Percentiles rank a stretch among this genome's conserved stretches.
Evolutionary conservation across 2,797 vertebrate species (phyloP).

Genomic region (Otolemur crassicaudatus): DNA sequence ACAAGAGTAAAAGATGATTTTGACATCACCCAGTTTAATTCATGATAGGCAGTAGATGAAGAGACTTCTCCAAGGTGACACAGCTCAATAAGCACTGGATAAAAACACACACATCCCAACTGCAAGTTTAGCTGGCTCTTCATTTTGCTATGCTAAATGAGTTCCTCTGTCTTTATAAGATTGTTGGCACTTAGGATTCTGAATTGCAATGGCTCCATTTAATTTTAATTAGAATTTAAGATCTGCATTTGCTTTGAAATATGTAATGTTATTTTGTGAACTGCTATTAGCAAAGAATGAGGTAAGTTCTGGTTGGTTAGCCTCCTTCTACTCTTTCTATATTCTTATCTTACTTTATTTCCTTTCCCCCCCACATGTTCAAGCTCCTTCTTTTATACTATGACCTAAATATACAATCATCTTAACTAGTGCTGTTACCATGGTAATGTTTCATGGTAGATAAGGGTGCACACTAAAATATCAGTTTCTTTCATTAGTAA

Average conservation of each 20-base stretch:
- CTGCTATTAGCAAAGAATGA: not conserved
- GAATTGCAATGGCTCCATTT: not conserved
- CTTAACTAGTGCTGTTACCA: conserved; percentile 87
- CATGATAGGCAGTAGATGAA: not conserved
- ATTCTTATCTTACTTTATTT: conserved; percentile 60
- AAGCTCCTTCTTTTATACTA: conserved; percentile 83
- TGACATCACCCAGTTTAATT: not conserved
- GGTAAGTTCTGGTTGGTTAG: not conserved
- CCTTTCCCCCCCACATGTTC: conserved; percentile 37
- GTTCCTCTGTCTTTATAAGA: not conserved
- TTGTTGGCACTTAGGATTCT: not conserved
- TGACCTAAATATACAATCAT: conserved; percentile 87
- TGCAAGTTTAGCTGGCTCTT: not conserved
- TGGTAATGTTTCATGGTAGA: conserved; percentile 86
- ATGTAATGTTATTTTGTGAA: not conserved
- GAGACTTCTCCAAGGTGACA: not conserved
- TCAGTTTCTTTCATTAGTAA: conserved; percentile 70
- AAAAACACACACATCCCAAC: not conserved
- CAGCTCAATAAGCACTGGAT: not conserved
- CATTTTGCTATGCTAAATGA: not conserved
- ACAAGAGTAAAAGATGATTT: not conserved
- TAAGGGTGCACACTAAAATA: conserved; percentile 72
- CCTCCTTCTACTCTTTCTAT: conserved; percentile 2
- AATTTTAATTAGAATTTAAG: conserved; percentile 26
- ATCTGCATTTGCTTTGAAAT: not conserved